A percentile compares a stretch with the other conserved stretches of the same genome.
Evolutionary conservation across 2,888 invertebrate species (phyloP).

Genomic region (Ormia ochracea): DNA sequence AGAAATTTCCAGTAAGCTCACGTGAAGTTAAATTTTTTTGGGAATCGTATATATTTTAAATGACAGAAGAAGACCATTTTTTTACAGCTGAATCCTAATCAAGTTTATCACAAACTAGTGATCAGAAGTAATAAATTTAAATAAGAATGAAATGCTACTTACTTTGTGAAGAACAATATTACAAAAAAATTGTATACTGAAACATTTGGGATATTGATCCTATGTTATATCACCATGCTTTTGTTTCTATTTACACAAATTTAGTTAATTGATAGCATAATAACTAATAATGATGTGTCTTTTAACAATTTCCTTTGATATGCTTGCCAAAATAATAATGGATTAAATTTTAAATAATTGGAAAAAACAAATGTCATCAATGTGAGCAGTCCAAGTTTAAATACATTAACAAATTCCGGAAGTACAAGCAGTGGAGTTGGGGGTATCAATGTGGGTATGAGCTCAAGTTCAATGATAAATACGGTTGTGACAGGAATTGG

Average conservation of each 20-base stretch:
- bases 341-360: slow-evolving; percentile 12
- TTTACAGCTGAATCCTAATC: too few relatives aligned
- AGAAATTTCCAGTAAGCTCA: too few relatives aligned
- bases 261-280: slow-evolving; percentile 28
- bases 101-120: too few relatives aligned
- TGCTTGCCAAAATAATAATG: slow-evolving; percentile 44
- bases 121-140: too few relatives aligned
- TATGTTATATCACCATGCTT: not conserved
- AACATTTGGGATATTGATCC: not conserved
- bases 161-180: not conserved
- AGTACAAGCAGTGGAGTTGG: slow-evolving; percentile 51
- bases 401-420: slow-evolving; percentile 51
- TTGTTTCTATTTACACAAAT: slow-evolving; percentile 21
- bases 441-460: slow-evolving; percentile 60
- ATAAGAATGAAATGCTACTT: too few relatives aligned
- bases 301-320: slow-evolving; percentile 49
- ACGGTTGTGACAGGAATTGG: slow-evolving; percentile 73
- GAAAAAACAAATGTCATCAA: slow-evolving; percentile 10
- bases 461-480: slow-evolving; percentile 68
- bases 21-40: too few relatives aligned
- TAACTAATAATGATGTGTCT: slow-evolving; percentile 51
- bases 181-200: not conserved
- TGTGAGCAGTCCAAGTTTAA: slow-evolving; percentile 55
- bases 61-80: too few relatives aligned
- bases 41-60: too few relatives aligned